Percentiles rank a stretch among this genome's conserved stretches.
These are phyloP conservation scores for Tringa solitaria DNA, from an alignment of 2,113 vertebrate species.

Conservation along the genomic window DNA sequence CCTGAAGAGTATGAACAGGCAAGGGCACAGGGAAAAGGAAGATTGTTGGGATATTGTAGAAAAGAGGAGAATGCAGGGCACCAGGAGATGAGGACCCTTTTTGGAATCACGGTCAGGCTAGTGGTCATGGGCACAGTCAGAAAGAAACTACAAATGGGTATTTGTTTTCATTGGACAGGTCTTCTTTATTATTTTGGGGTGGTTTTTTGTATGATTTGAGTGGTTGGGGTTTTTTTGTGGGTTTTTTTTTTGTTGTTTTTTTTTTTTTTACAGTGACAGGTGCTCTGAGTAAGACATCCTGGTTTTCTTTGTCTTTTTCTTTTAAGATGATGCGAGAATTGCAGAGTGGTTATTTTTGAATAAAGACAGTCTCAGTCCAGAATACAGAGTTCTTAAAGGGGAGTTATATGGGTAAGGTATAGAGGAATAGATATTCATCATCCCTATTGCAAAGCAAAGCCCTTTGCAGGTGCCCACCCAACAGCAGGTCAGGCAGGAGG, in stretches of 20 bases:
- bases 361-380: background rate
- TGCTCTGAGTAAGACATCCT: background rate
- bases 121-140: background rate
- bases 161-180: background rate
- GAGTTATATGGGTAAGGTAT: background rate
- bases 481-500: background rate
- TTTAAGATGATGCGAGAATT: background rate
- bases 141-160: background rate
- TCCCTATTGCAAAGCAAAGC: background rate
- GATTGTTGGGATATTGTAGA: fast-evolving
- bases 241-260: background rate
- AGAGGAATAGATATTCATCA: background rate
- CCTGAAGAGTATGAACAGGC: background rate
- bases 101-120: background rate
- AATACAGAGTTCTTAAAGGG: background rate
- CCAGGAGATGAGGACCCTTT: background rate
- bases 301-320: background rate
- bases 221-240: background rate
- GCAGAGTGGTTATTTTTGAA: background rate
- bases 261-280: background rate
- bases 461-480: background rate
- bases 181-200: background rate
- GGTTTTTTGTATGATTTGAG: too few relatives aligned
- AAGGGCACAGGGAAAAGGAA: background rate
- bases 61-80: background rate